Evolutionary conservation across 2,113 vertebrate genomes (phyloP), one percentile per base, ranked within the genome.

Genomic region (Amphiprion ocellaris): DNA sequence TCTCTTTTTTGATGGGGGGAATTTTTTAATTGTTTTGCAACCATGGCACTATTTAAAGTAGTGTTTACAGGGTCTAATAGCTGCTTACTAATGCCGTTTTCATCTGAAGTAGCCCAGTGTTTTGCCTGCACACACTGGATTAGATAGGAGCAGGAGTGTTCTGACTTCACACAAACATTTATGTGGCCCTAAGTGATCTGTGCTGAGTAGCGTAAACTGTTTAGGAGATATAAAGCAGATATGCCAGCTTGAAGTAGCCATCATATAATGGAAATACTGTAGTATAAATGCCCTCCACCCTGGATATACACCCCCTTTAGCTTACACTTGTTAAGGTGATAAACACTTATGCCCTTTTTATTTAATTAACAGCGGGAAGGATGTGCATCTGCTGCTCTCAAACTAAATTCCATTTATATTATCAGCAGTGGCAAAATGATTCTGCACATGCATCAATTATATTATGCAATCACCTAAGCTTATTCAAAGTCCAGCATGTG

Each of bases 301-400:
- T 58, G 6, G 24, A 55, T 14, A 2, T 28, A 2, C 52, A 55
- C 24, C 6, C 39, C 30, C 55, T 69, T 69, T 70, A 62, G 58
- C 65, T 77, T 26, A 52, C 49, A 60, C 74, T 41, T 54, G 56
- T 70, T 47, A 74, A 33, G 14, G 58, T 80, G 46, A 73, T 82
- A 73, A 81, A 72, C 60, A 65, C 44, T 81, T 54, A 70, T 21
- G 50, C n/a, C n/a, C n/a, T n/a, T 75, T 86, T 90, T 85, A 86
- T 85, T 90, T n/a, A 80, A 49, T 89, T 76, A 78, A 54, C 19
- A 73, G 26, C 61, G 44, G 9, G 11, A 26, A 76, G 41, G 52
- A 76, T 26, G 0, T 65, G 14, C 44, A 75, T 8, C 41, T 67
- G 10, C 16, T 79, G 60, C 77, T 64, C 49, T 89, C 52, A 54